Conservation (phyloP, 2,888 invertebrate genomes). For the Protophormia terraenovae region DNA sequence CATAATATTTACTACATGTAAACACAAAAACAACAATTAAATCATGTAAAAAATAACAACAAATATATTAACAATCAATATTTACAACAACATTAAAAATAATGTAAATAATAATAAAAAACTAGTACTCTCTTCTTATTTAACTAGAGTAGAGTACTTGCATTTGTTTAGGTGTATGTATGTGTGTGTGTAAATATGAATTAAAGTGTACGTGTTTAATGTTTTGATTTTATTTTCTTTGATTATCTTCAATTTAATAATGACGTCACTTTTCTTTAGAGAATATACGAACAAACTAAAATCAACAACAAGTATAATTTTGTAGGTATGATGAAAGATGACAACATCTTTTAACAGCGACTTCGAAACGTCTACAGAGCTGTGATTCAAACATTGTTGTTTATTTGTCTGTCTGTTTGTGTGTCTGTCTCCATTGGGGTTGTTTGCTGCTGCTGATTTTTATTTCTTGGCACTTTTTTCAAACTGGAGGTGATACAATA, state of each 20-base stretch:
- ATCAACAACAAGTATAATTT: neutral
- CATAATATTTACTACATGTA: neutral
- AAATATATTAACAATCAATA: constrained; percentile 11
- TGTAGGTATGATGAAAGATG: constrained; percentile 20
- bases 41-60: neutral
- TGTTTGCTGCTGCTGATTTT: neutral
- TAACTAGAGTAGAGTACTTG: constrained; percentile 18
- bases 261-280: constrained; percentile 51
- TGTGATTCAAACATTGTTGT: constrained; percentile 48
- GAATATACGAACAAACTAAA: constrained; percentile 1
- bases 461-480: constrained; percentile 25
- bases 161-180: neutral
- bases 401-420: too few species aligned
- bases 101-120: neutral
- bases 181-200: neutral
- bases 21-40: neutral
- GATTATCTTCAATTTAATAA: constrained; percentile 46
- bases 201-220: neutral
- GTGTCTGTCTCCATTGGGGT: constrained; percentile 14
- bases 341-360: constrained; percentile 42
- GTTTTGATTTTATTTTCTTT: constrained; percentile 19
- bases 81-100: constrained; percentile 5
- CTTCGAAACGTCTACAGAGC: neutral
- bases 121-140: neutral
- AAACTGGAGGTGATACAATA: constrained; percentile 56